Conservation (phyloP, 2,797 vertebrate genomes). For the Dallia pectoralis region DNA sequence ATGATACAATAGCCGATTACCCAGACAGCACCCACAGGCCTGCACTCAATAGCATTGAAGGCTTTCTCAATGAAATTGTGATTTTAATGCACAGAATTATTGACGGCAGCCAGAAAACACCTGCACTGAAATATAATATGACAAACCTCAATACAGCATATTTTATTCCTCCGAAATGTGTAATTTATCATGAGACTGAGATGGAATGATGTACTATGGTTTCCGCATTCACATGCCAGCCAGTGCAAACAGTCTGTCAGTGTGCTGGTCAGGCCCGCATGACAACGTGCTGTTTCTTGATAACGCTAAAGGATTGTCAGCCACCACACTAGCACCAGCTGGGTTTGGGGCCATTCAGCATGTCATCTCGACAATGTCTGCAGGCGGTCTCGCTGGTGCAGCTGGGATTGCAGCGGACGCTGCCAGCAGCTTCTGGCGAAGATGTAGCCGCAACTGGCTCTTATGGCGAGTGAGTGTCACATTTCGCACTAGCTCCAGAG, state of each 20-base stretch:
- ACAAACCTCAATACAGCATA: constrained; percentile 1
- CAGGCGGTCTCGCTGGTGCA: too few species aligned
- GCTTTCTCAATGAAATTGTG: constrained; percentile 35
- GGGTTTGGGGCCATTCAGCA: constrained; percentile 82
- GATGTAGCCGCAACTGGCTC: constrained; percentile 94
- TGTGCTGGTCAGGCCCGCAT: too few species aligned
- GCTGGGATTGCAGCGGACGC: too few species aligned
- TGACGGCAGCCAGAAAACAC: constrained; percentile 3
- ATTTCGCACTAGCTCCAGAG: constrained; percentile 90
- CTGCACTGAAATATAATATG: constrained; percentile 13
- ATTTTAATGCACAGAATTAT: neutral
- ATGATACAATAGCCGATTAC: constrained; percentile 20
- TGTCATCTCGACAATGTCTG: constrained; percentile 77
- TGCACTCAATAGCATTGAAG: constrained; percentile 54
- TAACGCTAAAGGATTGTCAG: neutral
- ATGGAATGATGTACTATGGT: constrained; percentile 26
- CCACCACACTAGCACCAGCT: too few species aligned
- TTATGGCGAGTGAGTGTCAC: constrained; percentile 98
- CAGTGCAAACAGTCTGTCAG: constrained; percentile 9
- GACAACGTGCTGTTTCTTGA: constrained; percentile 11
- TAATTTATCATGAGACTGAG: constrained; percentile 54
- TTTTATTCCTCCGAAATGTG: constrained; percentile 37
- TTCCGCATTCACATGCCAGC: constrained; percentile 33
- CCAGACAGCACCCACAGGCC: constrained; percentile 21
- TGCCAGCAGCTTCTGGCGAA: constrained; percentile 97